Base-by-base conservation (phyloP, 2,888 invertebrate species). In the Chrysina gloriosa region DNA sequence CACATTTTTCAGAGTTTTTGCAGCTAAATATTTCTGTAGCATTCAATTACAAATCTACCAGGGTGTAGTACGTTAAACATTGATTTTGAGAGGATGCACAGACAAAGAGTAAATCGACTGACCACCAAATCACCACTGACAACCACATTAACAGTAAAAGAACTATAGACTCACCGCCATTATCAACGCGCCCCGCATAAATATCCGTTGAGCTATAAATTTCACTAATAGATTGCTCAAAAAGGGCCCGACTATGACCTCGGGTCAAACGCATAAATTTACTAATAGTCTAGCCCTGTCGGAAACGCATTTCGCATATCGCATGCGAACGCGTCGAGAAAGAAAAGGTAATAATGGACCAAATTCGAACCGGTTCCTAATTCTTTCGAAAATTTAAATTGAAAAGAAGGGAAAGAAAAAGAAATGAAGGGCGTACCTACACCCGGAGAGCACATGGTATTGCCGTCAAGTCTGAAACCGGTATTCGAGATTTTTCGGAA, bases 251-350 rank as follows among this genome's bases (percentile, higher is more conserved):
- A 73, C 70, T 72, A 70, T 74, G 78, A 78, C 78, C 78, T 74
- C 65, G 72, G 80, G 79, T 80, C 80, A 79, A 77, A 77, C 71
- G 71, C 79, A 80, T 79, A 78, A 79, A 80, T 79, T 77, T 74
- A 72, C 73, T 72, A 25, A 56, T 39, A 56, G 23, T 39, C 42
- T 58, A 16, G 52, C 29, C 27, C 9, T 29, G 69, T 72, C 70
- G 66, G 63, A 71, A 71, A 71, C 68, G 63, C 54, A 67, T 67
- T 50, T 52, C 48, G 34, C 34, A n/a, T n/a, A n/a, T n/a, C n/a
- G n/a, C n/a, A n/a, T n/a, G n/a, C n/a, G n/a, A n/a, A n/a, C n/a
- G 29, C 67, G 54, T 54, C 52, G 42, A 42, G 39, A 58, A 58
- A 39, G 25, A 42, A 23, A 39, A 6, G 25, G 25, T 11, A 68